Evolutionary conservation across 2,797 vertebrate species (phyloP), one percentile per base, ranked within the genome.

Genomic region (Ptychadena robeensis): DNA sequence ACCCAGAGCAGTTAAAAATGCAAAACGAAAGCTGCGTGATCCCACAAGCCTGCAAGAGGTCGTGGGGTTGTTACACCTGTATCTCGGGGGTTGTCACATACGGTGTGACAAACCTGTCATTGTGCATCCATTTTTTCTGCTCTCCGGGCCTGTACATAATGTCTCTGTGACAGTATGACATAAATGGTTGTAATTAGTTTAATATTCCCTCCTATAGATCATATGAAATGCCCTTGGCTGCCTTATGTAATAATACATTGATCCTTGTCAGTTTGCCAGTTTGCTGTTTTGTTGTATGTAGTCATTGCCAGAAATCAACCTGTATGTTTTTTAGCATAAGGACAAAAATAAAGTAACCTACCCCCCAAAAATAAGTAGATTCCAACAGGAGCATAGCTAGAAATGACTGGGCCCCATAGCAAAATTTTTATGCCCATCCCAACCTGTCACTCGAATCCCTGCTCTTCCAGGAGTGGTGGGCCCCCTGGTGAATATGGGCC

Each of bases 1-100:
- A 80, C 25, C 64, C 71, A 69, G 64, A 80, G 48, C 82, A 80
- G 80, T 74, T 80, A 84, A 80, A 75, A 84, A 80, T 83, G 64
- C 71, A 61, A 84, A 84, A 84, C 40, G 3, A 37, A 80, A 70
- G 64, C 53, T 2, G 32, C 31, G 2, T 44, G 31, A 31, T 79
- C 31, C 48, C 82, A 48, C 25, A 27, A 79, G 82, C 22, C 68
- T 73, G 27, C 4, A 15, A 79, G 70, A 73, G 82, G 82, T 73
- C 44, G 18, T 40, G 9, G 12, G 70, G 76, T 79, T 65, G 38
- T 32, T 38, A 57, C 68, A 83, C 74, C 81, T 83, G 74, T 63
- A 72, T 65, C 57, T 40, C n/a, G n/a, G 30, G 57, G 69, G 48
- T 70, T 71, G 74, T 66, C 37, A 72, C 40, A 14, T 63, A 59